Conservation (phyloP, 1,140 invertebrate genomes). For the Probaryconus sp. region DNA sequence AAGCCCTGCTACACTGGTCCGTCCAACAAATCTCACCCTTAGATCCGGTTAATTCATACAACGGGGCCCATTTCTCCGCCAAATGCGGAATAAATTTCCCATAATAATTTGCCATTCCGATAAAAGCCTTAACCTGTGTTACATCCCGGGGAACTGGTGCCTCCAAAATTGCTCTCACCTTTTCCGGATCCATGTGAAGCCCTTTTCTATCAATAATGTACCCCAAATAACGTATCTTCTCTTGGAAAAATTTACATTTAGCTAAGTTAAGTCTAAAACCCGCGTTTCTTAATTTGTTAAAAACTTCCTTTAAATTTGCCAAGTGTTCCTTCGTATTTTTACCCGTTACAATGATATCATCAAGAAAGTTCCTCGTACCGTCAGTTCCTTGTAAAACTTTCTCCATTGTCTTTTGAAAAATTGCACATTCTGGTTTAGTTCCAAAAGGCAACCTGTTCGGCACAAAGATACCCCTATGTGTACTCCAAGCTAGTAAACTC, state of each 20-base stretch:
- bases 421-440: conserved; percentile 47
- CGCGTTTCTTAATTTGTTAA: conserved; percentile 32
- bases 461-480: conserved; percentile 68
- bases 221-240: conserved; percentile 64
- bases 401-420: conserved; percentile 67
- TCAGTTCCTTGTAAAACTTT: conserved; percentile 62
- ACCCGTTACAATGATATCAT: conserved; percentile 63
- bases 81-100: conserved; percentile 70
- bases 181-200: conserved; percentile 59
- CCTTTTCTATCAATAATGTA: conserved; percentile 64
- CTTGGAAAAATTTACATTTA: conserved; percentile 62
- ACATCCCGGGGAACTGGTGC: conserved; percentile 67
- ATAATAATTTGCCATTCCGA: conserved; percentile 77
- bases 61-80: conserved; percentile 48
- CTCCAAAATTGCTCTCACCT: conserved; percentile 66
- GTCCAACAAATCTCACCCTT: conserved; percentile 6
- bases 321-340: conserved; percentile 55
- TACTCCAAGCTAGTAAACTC: conserved; percentile 67
- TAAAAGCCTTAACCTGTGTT: conserved; percentile 71
- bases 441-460: conserved; percentile 68
- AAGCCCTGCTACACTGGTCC: conserved; percentile 64
- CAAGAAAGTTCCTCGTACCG: conserved; percentile 60
- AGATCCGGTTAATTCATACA: conserved; percentile 50
- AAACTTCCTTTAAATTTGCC: conserved; percentile 60
- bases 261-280: conserved; percentile 34